Conservation (phyloP, 1,140 invertebrate genomes). For the Augochlora pura region DNA sequence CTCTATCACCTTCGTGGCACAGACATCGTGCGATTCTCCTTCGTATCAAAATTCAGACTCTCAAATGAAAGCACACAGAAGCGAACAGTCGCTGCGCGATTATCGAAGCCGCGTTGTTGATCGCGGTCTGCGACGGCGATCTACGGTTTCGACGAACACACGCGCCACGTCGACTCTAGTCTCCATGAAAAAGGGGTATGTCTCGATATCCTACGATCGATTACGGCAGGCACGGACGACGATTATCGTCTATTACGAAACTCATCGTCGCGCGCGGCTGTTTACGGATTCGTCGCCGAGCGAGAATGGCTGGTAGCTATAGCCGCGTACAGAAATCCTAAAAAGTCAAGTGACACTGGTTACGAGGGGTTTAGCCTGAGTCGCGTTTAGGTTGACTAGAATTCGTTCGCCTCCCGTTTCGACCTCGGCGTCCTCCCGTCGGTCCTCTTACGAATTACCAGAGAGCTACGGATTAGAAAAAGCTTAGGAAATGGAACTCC, state of each 20-base stretch:
- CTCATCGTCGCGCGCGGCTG: no score
- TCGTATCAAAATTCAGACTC: no score
- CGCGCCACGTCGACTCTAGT: constrained; percentile 5
- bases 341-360: constrained; percentile 52
- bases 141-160: constrained; percentile 28
- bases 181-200: constrained; percentile 23
- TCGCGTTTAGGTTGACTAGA: constrained; percentile 47
- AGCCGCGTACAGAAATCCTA: constrained; percentile 23
- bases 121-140: neutral
- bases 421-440: neutral
- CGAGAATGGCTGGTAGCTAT: constrained; percentile 10
- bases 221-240: neutral
- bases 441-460: neutral
- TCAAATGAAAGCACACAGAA: neutral
- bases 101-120: neutral
- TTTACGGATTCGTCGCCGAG: no score
- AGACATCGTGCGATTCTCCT: no score
- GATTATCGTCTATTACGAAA: no score
- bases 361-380: constrained; percentile 35
- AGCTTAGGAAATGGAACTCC: constrained; percentile 31
- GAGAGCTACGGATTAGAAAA: constrained; percentile 19
- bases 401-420: constrained; percentile 5
- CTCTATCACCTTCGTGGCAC: no score
- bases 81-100: neutral
- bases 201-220: constrained; percentile 25